These are phyloP conservation scores for Cephalophus harveyi DNA, from an alignment of 2,113 vertebrate genomes.

Conservation along the genomic window DNA sequence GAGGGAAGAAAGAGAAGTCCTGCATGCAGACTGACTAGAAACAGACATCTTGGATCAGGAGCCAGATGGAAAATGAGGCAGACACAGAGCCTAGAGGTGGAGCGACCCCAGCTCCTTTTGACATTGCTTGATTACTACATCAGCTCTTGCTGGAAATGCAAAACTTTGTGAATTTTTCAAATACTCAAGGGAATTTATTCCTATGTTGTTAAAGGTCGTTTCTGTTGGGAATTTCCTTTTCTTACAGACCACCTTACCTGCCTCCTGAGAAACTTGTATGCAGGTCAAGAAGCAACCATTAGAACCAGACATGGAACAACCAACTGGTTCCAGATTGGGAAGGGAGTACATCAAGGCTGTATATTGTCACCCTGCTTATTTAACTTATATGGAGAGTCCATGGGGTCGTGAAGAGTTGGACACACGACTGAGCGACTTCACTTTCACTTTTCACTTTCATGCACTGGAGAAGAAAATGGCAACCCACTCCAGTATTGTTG, in stretches of 20 bases:
- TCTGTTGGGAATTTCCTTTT: background rate
- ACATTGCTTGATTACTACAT: background rate
- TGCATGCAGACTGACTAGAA: background rate
- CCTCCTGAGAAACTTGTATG: background rate
- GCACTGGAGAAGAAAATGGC: too few species aligned
- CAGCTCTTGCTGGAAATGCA: background rate
- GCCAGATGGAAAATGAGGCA: background rate
- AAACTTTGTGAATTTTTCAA: background rate
- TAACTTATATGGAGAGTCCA: background rate
- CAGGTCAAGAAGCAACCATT: background rate
- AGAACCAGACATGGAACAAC: background rate
- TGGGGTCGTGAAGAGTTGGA: too few species aligned
- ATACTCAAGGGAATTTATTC: background rate
- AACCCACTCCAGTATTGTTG: too few species aligned
- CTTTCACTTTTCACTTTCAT: too few species aligned
- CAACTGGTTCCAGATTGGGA: background rate
- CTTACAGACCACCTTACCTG: background rate
- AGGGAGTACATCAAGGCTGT: background rate
- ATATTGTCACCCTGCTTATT: background rate
- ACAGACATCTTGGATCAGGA: background rate
- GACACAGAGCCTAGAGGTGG: background rate
- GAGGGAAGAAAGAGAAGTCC: background rate
- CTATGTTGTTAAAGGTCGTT: background rate
- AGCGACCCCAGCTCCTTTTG: background rate
- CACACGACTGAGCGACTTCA: too few species aligned